phyloP scores from a whole-genome alignment of 2,113 vertebrate genomes.

The Fulica atra region DNA sequence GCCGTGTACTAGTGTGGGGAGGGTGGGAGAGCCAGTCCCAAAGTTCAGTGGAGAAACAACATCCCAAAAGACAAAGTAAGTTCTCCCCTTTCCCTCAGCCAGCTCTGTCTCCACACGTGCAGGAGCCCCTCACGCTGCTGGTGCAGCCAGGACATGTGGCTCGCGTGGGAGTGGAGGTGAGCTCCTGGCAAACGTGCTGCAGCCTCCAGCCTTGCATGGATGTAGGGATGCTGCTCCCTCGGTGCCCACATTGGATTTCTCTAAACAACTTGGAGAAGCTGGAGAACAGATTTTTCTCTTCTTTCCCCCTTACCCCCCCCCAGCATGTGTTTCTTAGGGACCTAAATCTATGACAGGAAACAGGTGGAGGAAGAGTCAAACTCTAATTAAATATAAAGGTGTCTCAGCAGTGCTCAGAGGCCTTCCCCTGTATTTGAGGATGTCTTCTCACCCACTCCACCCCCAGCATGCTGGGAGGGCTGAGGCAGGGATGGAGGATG shows the following conservation, averaged over 20 bases:
- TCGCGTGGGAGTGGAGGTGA: accelerated
- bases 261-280: not conserved
- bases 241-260: not conserved
- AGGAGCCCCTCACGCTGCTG: not conserved
- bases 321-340: not conserved
- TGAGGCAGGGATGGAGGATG: not conserved
- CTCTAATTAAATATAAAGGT: slow-evolving; percentile 23
- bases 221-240: not conserved
- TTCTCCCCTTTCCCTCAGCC: accelerated
- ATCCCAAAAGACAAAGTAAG: accelerated
- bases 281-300: not conserved
- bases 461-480: accelerated
- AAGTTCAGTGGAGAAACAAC: not conserved
- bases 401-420: not conserved
- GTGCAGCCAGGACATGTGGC: accelerated
- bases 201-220: not conserved
- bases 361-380: slow-evolving; percentile 39
- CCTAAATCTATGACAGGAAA: slow-evolving; percentile 11
- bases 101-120: not conserved
- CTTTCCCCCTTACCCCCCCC: no score
- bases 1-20: accelerated
- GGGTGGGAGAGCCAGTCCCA: not conserved
- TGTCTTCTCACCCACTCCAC: not conserved
- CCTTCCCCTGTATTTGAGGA: not conserved
- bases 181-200: not conserved